These are phyloP conservation scores for Caenorhabditis sp. DNA, from an alignment of 2,888 invertebrate species.

Conservation along the genomic window DNA sequence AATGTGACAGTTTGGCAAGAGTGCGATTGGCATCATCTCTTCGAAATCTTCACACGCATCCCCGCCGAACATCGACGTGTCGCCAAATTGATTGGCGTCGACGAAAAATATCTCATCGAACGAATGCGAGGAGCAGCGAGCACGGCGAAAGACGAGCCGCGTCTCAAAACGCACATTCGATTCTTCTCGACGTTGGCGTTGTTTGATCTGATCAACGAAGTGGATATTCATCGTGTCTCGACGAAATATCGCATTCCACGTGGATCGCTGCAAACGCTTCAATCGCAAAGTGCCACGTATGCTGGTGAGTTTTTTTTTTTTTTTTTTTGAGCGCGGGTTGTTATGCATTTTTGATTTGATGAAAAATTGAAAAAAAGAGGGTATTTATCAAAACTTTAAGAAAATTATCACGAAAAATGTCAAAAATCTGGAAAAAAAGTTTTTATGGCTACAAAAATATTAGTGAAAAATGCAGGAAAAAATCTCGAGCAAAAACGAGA, in stretches of 20 bases:
- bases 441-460: too few relatives aligned
- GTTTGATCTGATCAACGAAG: constrained; percentile 90
- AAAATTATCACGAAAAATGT: too few relatives aligned
- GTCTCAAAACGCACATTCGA: constrained; percentile 70
- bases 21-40: constrained; percentile 78
- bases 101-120: constrained; percentile 81
- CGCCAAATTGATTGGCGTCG: constrained; percentile 86
- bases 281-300: constrained; percentile 92
- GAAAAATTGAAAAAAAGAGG: too few relatives aligned
- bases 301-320: constrained; percentile 77
- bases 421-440: too few relatives aligned
- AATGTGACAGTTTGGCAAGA: constrained; percentile 81
- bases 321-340: neutral
- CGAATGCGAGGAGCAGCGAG: constrained; percentile 73
- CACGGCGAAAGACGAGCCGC: constrained; percentile 1
- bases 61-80: constrained; percentile 84
- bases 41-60: constrained; percentile 84
- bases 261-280: constrained; percentile 89
- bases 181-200: constrained; percentile 82
- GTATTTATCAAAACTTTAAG: too few relatives aligned
- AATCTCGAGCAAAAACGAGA: too few relatives aligned
- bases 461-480: too few relatives aligned
- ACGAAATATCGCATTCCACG: constrained; percentile 84
- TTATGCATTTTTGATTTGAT: too few relatives aligned
- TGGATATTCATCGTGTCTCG: constrained; percentile 74